Percentiles rank a stretch among this genome's conserved stretches.
phyloP scores from a whole-genome alignment of 2,113 vertebrate species.

The Gila orcuttii region DNA sequence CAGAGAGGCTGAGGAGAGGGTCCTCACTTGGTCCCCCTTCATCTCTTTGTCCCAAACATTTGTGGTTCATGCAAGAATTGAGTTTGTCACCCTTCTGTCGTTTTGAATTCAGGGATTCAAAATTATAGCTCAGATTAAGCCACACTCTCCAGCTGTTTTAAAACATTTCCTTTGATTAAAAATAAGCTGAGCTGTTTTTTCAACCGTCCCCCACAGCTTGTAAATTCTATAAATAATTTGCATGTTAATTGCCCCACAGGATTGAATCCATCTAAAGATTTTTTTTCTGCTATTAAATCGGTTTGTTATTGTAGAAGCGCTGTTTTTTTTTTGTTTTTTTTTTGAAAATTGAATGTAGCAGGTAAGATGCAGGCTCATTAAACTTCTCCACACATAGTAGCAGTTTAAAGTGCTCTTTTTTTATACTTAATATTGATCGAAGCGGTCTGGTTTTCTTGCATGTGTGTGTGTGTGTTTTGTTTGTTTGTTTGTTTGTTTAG shows the following conservation, averaged over 20 bases:
- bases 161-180: slow-evolving; percentile 33
- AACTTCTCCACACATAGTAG: slow-evolving; percentile 36
- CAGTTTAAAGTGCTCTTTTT: slow-evolving; percentile 24
- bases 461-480: background rate
- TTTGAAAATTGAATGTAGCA: slow-evolving; percentile 38
- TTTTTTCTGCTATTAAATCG: slow-evolving; percentile 13
- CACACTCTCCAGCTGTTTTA: slow-evolving; percentile 20
- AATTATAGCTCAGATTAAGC: slow-evolving; percentile 18
- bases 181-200: background rate
- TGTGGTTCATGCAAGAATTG: slow-evolving; percentile 7
- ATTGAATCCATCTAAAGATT: slow-evolving; percentile 32
- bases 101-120: background rate
- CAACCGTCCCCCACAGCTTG: background rate
- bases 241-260: slow-evolving; percentile 38
- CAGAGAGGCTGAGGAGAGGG: slow-evolving; percentile 3
- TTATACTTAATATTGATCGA: slow-evolving; percentile 30
- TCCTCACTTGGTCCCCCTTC: background rate
- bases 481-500: background rate
- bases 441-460: slow-evolving; percentile 22
- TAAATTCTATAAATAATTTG: slow-evolving; percentile 47
- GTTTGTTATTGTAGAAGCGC: slow-evolving; percentile 32
- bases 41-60: slow-evolving; percentile 36
- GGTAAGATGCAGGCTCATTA: slow-evolving; percentile 35
- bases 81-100: slow-evolving; percentile 1
- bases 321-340: background rate